Conservation (phyloP, 2,113 vertebrate species). For the Sander vitreus region DNA sequence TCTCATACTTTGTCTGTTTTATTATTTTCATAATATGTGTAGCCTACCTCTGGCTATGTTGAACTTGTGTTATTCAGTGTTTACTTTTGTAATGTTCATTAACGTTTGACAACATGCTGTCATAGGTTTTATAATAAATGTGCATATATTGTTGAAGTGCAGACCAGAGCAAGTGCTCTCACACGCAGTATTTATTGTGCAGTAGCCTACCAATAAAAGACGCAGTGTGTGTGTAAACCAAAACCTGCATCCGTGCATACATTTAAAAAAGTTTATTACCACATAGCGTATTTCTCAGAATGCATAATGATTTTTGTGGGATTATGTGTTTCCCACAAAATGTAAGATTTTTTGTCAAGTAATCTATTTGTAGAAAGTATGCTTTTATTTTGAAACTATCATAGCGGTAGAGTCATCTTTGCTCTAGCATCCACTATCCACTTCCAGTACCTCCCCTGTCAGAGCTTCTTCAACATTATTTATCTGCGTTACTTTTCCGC, state of each 20-base stretch:
- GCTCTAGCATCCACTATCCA: too few relatives aligned
- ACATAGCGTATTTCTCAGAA: background rate
- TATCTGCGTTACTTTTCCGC: background rate
- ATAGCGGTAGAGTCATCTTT: background rate
- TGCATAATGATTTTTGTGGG: background rate
- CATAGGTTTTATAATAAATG: background rate
- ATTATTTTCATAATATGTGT: too few relatives aligned
- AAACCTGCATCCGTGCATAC: background rate
- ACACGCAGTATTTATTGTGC: background rate
- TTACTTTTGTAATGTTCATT: background rate
- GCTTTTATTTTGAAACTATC: conserved; percentile 22
- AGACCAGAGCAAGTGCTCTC: background rate
- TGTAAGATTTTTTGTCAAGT: background rate
- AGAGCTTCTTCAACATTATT: background rate
- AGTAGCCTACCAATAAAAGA: background rate
- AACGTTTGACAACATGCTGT: background rate
- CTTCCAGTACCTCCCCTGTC: background rate
- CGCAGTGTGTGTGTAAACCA: background rate
- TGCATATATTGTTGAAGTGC: background rate
- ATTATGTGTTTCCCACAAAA: background rate
- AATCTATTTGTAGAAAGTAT: too few relatives aligned
- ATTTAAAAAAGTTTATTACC: background rate
- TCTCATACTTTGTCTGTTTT: too few relatives aligned
- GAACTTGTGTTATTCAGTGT: background rate
- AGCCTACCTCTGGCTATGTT: background rate